Percentiles rank a stretch among this genome's conserved stretches.
Evolutionary conservation across 2,797 vertebrate species (phyloP).

Genomic region (Scolopax bukidnonensis): DNA sequence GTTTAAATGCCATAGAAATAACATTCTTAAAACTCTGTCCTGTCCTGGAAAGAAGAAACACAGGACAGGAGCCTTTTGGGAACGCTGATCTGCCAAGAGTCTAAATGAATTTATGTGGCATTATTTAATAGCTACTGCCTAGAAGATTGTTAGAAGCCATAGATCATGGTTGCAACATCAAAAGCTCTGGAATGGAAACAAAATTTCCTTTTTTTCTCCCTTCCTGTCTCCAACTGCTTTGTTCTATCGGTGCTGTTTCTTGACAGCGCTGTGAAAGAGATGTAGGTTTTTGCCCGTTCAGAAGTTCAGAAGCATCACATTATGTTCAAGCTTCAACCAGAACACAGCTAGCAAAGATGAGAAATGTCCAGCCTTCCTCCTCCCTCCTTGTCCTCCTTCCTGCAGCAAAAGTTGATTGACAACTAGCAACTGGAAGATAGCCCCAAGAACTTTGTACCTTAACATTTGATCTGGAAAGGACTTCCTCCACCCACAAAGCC

Average conservation of each 20-base stretch:
- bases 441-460: neutral
- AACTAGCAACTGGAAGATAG: neutral
- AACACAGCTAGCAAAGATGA: neutral
- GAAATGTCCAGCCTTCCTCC: neutral
- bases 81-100: neutral
- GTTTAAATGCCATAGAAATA: constrained; percentile 4
- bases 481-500: neutral
- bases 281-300: neutral
- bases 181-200: constrained; percentile 26
- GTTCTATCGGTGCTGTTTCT: neutral
- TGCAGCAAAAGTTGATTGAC: neutral
- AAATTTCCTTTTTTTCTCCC: constrained; percentile 40
- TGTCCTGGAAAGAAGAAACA: constrained; percentile 15
- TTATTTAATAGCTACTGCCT: constrained; percentile 9
- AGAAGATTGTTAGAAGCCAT: neutral
- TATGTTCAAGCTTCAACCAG: neutral
- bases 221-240: neutral
- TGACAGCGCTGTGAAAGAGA: neutral
- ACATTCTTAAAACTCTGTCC: neutral
- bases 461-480: neutral
- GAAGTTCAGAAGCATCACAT: neutral
- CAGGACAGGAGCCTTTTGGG: neutral
- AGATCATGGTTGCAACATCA: constrained; percentile 40
- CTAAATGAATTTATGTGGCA: constrained; percentile 19
- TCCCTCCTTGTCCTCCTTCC: neutral